Evolutionary conservation across 53 echinoderm and acorn worm species (phyloP).

Genomic region (Zoroaster sp.): DNA sequence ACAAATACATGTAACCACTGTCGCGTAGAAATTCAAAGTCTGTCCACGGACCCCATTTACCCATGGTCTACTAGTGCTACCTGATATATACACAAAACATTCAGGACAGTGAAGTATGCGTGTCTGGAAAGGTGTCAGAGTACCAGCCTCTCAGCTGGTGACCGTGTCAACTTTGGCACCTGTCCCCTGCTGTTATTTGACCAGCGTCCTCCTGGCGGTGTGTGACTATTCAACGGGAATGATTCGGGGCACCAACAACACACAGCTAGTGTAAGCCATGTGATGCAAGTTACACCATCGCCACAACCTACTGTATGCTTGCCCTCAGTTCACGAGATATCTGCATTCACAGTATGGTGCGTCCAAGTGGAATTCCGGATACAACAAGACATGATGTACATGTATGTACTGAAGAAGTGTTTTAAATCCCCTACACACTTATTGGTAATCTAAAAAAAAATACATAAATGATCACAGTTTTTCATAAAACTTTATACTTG

Average conservation of each 20-base stretch:
- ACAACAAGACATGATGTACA: not conserved
- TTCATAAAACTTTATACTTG: no score
- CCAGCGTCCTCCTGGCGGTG: not conserved
- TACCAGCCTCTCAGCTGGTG: constrained; percentile 51
- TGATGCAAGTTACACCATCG: not conserved
- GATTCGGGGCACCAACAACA: not conserved
- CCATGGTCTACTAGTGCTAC: no score
- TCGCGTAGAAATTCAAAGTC: no score
- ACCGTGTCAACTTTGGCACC: constrained; percentile 47
- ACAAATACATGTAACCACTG: no score
- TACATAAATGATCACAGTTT: no score
- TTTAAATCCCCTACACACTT: no score
- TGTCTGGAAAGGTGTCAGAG: constrained; percentile 54
- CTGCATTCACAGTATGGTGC: not conserved
- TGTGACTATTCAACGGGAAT: not conserved
- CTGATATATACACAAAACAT: no score
- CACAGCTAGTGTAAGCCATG: not conserved
- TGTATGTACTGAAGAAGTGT: no score
- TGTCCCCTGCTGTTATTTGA: constrained; percentile 17
- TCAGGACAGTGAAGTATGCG: not conserved
- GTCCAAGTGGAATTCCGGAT: not conserved
- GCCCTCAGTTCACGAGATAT: not conserved
- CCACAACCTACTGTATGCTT: not conserved
- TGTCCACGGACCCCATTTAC: no score
- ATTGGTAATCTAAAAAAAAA: no score